Conservation (phyloP, 1,140 invertebrate genomes). For the Stegodyphus dumicola region DNA sequence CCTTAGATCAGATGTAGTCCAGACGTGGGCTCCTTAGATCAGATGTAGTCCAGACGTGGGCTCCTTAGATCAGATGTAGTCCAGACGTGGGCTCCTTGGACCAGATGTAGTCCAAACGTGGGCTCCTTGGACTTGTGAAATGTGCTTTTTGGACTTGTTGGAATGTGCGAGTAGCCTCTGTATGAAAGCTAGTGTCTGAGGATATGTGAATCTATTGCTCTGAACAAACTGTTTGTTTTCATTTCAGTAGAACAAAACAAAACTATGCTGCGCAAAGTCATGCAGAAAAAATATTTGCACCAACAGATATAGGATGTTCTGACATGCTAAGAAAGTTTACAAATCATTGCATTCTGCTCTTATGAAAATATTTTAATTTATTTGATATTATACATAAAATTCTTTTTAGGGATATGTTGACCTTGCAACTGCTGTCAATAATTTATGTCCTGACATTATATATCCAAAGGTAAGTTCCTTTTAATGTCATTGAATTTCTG, state of each 20-base stretch:
- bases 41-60: too few relatives aligned
- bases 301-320: not conserved
- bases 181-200: too few relatives aligned
- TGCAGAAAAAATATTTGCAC: not conserved
- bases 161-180: too few relatives aligned
- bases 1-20: too few relatives aligned
- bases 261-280: not conserved
- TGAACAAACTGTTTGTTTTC: not conserved
- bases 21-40: too few relatives aligned
- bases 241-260: not conserved
- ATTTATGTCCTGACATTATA: conserved; percentile 25
- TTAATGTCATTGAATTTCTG: not conserved
- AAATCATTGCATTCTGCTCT: not conserved
- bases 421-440: conserved; percentile 35
- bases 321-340: not conserved
- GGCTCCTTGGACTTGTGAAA: too few relatives aligned
- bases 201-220: too few relatives aligned
- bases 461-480: conserved; percentile 31
- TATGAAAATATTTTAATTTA: not conserved
- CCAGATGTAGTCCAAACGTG: too few relatives aligned
- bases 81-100: too few relatives aligned
- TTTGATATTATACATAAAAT: not conserved
- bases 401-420: conserved; percentile 41
- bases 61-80: too few relatives aligned
- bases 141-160: too few relatives aligned